Conservation (phyloP, 1,140 invertebrate species). For the Zaprionus vittiger region DNA sequence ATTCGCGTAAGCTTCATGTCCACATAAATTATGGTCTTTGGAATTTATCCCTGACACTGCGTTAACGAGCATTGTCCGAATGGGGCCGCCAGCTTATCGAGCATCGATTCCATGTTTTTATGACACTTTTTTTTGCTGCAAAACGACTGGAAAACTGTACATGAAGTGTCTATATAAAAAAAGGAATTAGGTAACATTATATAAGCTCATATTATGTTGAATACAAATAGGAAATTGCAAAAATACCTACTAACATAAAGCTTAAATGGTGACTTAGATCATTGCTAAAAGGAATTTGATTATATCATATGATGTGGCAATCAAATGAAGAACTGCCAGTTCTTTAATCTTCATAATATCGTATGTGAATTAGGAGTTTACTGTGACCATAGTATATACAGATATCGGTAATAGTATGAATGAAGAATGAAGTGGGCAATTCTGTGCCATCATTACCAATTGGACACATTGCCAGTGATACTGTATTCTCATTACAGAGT, state of each 20-base stretch:
- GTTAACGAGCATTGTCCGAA: conserved; percentile 70
- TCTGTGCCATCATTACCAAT: too few species aligned
- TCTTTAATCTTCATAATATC: not conserved
- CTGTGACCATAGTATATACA: too few species aligned
- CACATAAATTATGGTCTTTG: conserved; percentile 73
- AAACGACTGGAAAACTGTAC: not conserved
- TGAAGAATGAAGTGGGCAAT: not conserved
- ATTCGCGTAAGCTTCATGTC: conserved; percentile 43
- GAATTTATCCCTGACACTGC: conserved; percentile 72
- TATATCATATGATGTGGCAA: not conserved
- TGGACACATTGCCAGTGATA: too few species aligned
- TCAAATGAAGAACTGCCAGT: not conserved
- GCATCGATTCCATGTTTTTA: conserved; percentile 75
- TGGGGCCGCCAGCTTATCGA: conserved; percentile 33
- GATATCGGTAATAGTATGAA: not conserved
- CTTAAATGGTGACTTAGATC: not conserved
- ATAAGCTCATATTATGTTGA: not conserved
- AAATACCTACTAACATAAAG: not conserved
- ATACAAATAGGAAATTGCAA: conserved; percentile 4
- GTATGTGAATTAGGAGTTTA: not conserved
- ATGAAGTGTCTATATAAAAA: conserved; percentile 2
- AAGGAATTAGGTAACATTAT: not conserved
- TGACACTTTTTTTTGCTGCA: conserved; percentile 54
- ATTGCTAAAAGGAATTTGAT: not conserved
- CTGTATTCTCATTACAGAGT: too few species aligned